phyloP scores from a whole-genome alignment of 2,888 invertebrate species.

The Electrophaes corylata region DNA sequence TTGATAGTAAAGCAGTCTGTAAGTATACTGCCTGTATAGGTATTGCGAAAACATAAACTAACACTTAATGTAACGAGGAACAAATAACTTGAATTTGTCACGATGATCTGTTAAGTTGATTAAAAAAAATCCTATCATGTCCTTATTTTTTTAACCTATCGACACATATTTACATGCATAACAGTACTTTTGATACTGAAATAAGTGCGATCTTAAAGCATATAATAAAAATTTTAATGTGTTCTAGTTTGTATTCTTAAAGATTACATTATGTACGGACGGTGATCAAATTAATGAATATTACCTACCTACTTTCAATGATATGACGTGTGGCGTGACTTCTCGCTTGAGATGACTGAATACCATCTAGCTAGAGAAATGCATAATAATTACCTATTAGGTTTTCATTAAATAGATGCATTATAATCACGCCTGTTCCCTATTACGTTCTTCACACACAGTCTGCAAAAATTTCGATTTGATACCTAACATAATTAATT shows the following conservation, averaged over 20 bases:
- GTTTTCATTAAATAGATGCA: background rate
- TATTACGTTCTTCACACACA: background rate
- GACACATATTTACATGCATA: too few species aligned
- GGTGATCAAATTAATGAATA: constrained; percentile 16
- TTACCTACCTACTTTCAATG: constrained; percentile 50
- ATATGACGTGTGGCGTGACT: constrained; percentile 56
- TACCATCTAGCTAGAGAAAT: constrained; percentile 61
- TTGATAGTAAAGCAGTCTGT: constrained; percentile 12
- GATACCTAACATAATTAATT: too few species aligned
- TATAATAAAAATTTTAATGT: constrained; percentile 11
- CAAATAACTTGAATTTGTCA: background rate
- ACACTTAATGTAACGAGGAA: background rate
- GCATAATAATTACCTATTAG: constrained; percentile 33
- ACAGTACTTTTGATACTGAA: background rate
- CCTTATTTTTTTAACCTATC: too few species aligned
- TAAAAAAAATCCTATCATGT: too few species aligned
- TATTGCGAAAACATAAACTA: background rate
- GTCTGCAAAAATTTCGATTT: too few species aligned
- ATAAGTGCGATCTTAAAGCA: constrained; percentile 15
- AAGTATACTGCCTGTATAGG: too few species aligned
- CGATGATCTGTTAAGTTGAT: background rate
- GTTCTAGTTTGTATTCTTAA: constrained; percentile 27
- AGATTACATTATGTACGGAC: constrained; percentile 20
- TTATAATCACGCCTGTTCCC: background rate
- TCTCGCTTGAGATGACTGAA: constrained; percentile 61